Evolutionary conservation across 2,797 vertebrate species (phyloP).

Genomic region (Tolypeutes matacus): DNA sequence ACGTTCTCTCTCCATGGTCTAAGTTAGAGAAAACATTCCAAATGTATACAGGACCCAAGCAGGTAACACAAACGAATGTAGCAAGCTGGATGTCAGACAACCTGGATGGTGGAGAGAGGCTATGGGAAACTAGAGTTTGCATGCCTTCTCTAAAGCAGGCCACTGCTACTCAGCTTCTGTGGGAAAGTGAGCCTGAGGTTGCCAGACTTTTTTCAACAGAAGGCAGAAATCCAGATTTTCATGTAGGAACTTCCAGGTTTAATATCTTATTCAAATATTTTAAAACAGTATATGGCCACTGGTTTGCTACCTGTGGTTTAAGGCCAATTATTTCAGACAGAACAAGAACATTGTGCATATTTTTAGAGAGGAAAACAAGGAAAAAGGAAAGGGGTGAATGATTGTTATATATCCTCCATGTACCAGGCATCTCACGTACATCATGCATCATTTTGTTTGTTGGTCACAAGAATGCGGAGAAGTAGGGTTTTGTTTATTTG

Average conservation of each 20-base stretch:
- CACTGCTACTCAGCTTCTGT: neutral
- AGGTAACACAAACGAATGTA: neutral
- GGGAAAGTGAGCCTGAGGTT: neutral
- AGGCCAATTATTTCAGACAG: neutral
- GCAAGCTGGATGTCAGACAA: neutral
- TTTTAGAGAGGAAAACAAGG: neutral
- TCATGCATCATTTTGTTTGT: neutral
- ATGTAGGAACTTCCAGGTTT: constrained; percentile 19
- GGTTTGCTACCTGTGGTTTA: neutral
- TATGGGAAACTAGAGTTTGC: neutral
- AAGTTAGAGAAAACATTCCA: neutral
- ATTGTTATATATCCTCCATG: neutral
- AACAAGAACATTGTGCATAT: neutral
- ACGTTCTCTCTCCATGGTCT: neutral
- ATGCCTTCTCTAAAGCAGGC: neutral
- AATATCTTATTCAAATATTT: constrained; percentile 40
- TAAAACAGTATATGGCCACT: neutral
- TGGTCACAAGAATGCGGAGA: neutral
- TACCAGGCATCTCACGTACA: neutral
- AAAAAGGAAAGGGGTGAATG: neutral
- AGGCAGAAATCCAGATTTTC: neutral
- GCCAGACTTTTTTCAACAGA: neutral
- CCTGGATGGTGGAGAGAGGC: neutral
- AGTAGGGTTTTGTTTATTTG: neutral
- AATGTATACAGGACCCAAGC: neutral